Evolutionary conservation across 2,888 invertebrate genomes (phyloP).

Genomic region (Anthrax anthrax): DNA sequence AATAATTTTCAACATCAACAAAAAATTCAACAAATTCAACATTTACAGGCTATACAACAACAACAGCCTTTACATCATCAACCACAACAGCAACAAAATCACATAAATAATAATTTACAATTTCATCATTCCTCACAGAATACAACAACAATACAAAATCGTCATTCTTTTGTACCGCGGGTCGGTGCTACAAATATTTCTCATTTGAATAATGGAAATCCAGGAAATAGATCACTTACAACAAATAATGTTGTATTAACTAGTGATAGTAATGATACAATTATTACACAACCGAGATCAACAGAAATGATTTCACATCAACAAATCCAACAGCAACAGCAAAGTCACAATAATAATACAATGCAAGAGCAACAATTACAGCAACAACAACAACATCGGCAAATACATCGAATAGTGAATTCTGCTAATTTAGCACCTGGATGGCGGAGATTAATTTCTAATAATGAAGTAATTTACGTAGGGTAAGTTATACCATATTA

Average conservation of each 20-base stretch:
- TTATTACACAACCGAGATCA: slow-evolving; percentile 16
- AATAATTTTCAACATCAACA: slow-evolving; percentile 3
- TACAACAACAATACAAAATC: slow-evolving; percentile 18
- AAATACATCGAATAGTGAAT: slow-evolving; percentile 1
- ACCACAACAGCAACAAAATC: slow-evolving; percentile 14
- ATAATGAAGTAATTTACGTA: slow-evolving; percentile 60
- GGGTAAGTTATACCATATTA: slow-evolving; percentile 40
- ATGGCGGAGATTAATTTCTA: slow-evolving; percentile 59
- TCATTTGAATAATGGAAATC: slow-evolving; percentile 4
- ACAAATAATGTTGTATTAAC: too few species aligned
- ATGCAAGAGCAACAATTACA: slow-evolving; percentile 9
- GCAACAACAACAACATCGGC: slow-evolving; percentile 5
- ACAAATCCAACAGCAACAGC: neutral
- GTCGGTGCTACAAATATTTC: slow-evolving; percentile 20
- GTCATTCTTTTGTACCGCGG: slow-evolving; percentile 18
- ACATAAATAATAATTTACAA: slow-evolving; percentile 8
- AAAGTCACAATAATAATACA: neutral
- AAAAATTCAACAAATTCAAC: slow-evolving; percentile 7
- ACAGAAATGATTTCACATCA: slow-evolving; percentile 12
- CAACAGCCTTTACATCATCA: neutral
- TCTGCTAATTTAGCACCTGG: slow-evolving; percentile 50
- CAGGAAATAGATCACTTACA: neutral
- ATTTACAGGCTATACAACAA: slow-evolving; percentile 2
- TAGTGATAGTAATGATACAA: neutral
- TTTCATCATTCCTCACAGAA: slow-evolving; percentile 12